Base-by-base conservation (phyloP, 2,113 vertebrate species). In the Spermophilus dauricus region DNA sequence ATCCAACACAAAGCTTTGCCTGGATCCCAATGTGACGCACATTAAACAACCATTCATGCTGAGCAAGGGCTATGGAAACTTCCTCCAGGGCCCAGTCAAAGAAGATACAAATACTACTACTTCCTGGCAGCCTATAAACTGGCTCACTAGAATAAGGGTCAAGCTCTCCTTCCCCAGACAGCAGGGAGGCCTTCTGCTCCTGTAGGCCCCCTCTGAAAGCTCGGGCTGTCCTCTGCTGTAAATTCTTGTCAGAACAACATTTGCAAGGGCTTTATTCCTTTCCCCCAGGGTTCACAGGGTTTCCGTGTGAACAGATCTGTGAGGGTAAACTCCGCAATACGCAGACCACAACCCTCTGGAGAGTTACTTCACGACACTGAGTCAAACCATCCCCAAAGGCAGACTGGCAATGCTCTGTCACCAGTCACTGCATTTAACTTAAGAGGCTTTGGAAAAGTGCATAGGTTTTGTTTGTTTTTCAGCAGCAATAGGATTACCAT, bases 291-390 rank as follows among this genome's bases (percentile, higher is more conserved):
- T 12, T 84, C 69, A 75, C 11, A 53, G 70, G 61, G 56, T 26
- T 78, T 39, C 37, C 75, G 45, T 12, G 13, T 81, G 69, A 95
- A 75, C 22, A 88, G 0, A 93, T 4, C 67, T 39, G 34, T 73
- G 72, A 93, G 9, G 18, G 37, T 56, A 34, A 14, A 12, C 5
- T 82, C 56, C 56, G 48, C 39, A 39, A 28, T 48, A 48, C 22
- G 26, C 11, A 56, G 26, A 78, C 61, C 58, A 80, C 16, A 61
- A 65, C 10, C 14, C 34, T 30, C 37, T 61, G 34, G 24, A 63
- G 22, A 80, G 53, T 58, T 56, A 96, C 28, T 75, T 91, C 13
- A 48, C 48, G 22, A 86, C 53, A 96, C 70, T 94, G 70, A 90
- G 83, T 78, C 76, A 83, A 87, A 48, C 10, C 42, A 90, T 2